Evolutionary conservation across 1,140 invertebrate genomes (phyloP), one percentile per base, ranked within the genome.

Genomic region (Eupeodes corollae): DNA sequence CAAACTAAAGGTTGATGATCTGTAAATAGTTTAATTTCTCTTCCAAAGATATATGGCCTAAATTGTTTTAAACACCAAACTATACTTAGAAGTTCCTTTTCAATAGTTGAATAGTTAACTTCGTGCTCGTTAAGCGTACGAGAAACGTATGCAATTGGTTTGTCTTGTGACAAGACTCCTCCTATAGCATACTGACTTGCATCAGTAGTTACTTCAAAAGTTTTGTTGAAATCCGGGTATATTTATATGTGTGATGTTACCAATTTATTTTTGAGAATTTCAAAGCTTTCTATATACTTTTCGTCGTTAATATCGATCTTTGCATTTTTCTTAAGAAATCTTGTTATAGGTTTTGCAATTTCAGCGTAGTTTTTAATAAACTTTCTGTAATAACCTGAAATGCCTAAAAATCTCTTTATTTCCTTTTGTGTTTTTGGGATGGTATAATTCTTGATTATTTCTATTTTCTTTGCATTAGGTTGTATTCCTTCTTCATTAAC

Each of bases 1-100:
- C 33, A 35, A 11, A 11, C 10, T 11, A 35, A n/a, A 35, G 33
- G 33, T 35, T n/a, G 33, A 35, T 35, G 33, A 35, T 35, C n/a
- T n/a, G n/a, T n/a, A n/a, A n/a, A n/a, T n/a, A n/a, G n/a, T n/a
- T n/a, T n/a, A n/a, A n/a, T n/a, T n/a, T n/a, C n/a, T n/a, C 10
- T n/a, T 35, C 10, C n/a, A 11, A 35, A 35, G 10, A 11, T 40
- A 47, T 50, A 47, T 52, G 61, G 67, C 45, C 57, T 54, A 57
- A 70, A 73, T 43, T 58, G 58, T 47, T 61, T 47, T 48, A 30
- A 56, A n/a, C 49, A 59, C 54, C 60, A 68, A 35, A 58, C 48
- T 19, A 74, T 64, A 11, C 61, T 67, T 3, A 71, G 54, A 12
- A 60, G 50, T 52, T 75, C 70, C 43, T 70, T 72, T 50, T 75